Conservation (phyloP, 2,888 invertebrate species). For the Epinotia nisella region DNA sequence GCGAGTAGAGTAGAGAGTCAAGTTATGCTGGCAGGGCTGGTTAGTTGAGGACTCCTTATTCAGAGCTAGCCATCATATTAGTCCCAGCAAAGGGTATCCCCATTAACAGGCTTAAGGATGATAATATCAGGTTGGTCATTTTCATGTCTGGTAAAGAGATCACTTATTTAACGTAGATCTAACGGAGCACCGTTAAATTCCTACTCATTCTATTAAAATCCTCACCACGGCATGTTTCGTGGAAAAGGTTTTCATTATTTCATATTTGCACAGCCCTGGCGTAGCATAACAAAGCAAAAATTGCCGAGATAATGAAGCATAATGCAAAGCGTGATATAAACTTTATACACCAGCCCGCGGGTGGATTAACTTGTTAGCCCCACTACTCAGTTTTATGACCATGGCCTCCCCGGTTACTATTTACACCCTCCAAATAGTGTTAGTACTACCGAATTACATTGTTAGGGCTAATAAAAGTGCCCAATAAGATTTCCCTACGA, state of each 20-base stretch:
- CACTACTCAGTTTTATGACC: slow-evolving; percentile 46
- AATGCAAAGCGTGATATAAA: slow-evolving; percentile 81
- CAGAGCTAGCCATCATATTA: too few relatives aligned
- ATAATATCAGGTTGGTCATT: background rate
- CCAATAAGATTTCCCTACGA: slow-evolving; percentile 37
- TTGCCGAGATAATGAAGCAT: slow-evolving; percentile 79
- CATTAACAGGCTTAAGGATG: too few relatives aligned
- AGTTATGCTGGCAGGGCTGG: too few relatives aligned
- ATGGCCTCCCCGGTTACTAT: slow-evolving; percentile 40
- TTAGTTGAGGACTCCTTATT: too few relatives aligned
- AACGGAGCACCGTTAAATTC: background rate
- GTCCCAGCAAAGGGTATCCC: too few relatives aligned
- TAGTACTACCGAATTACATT: slow-evolving; percentile 40
- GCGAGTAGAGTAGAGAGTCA: too few relatives aligned
- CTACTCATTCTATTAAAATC: slow-evolving; percentile 8
- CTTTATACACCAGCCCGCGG: slow-evolving; percentile 72
- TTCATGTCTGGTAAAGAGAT: background rate
- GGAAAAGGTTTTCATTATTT: slow-evolving; percentile 15
- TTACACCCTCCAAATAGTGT: slow-evolving; percentile 45
- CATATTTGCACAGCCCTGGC: slow-evolving; percentile 60
- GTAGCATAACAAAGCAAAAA: slow-evolving; percentile 77
- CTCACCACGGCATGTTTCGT: background rate
- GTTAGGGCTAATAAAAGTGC: slow-evolving; percentile 34
- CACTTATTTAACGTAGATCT: background rate
- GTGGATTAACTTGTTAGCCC: slow-evolving; percentile 80